Base-by-base conservation (phyloP, 2,888 invertebrate species). In the Mesoligia furuncula region DNA sequence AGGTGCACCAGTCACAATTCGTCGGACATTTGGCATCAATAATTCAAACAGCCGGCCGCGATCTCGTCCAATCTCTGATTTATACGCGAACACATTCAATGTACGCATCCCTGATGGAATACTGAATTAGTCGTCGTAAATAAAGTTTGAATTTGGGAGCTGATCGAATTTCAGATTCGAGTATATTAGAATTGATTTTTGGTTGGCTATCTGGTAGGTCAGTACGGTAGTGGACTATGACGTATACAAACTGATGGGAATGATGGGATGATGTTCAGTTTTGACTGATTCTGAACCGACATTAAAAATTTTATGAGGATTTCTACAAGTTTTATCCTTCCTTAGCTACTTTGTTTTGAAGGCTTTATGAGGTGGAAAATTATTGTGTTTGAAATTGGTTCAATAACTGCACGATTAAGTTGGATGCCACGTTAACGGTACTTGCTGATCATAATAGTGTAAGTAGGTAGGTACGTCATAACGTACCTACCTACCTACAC, bases 1-100 rank as follows among this genome's bases (percentile, higher is more conserved):
- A 89, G 85, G 85, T 84, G 85, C 84, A 83, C 85, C 85, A 77
- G 85, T 89, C 88, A 90, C 87, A 88, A 90, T 86, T 82, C 83
- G 86, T 75, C 72, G 83, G 85, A 89, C 90, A 90, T 88, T 88
- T 86, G 85, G 24, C 76, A 84, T 88, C 87, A 89, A 90, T 90
- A 90, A 90, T 90, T 90, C 88, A 87, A 77, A 74, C 81, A 76
- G 72, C 70, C 61, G 70, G 76, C 82, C 85, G 77, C 79, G 81
- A 89, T 88, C 87, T 87, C 85, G 84, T 86, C 75, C 84, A 67
- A 81, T 76, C 85, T 75, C 81, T 87, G 89, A 90, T 90, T 90
- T 89, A 90, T 88, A 84, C 80, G 81, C 73, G 79, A 80, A 73
- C 72, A 80, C 85, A 86, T 85, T 81, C 79, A 81, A 79, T 80